Evolutionary conservation across 1,140 invertebrate species (phyloP), one percentile per base, ranked within the genome.

Genomic region (Drosophila ambigua): DNA sequence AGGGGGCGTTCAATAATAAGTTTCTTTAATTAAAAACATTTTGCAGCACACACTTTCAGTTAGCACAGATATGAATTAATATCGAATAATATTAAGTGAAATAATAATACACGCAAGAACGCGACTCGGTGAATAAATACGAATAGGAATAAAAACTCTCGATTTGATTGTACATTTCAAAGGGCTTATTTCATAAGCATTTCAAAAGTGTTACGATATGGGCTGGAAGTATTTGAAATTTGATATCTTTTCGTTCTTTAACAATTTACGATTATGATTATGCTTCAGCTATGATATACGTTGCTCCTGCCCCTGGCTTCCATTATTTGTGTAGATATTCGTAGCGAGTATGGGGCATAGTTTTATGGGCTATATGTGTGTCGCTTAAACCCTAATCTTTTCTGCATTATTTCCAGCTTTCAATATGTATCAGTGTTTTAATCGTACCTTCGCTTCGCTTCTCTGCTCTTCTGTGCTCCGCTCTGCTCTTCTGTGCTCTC

Each of bases 341-440:
- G 4, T 24, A 4, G 23, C 3, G 15, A 5, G 51, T 53, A 20
- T 50, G 41, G 67, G 55, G 49, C 39, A 54, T 41, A 35, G 35
- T 11, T 53, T 11, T 1, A 16, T 16, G 16, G 16, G 16, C 0
- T 16, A 16, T 16, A 16, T 16, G 16, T 16, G 16, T 16, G 16
- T 16, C 51, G 67, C 77, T 81, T 87, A 87, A 87, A 48, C 39
- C 9, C 61, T 74, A 65, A 84, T 82, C 46, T 35, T 76, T 85
- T 85, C 83, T 88, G 82, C 78, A 85, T 87, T 85, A 69, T 64
- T 87, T 87, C 84, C 83, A 85, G 82, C 82, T 72, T 87, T 85
- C 72, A 87, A 85, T 85, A 78, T 87, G 78, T 85, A 64, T 87
- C 62, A 46, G 66, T 85, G 8, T 35, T 35, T 35, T 9, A 35